Percentiles rank a stretch among this genome's conserved stretches.
Evolutionary conservation across 1,140 invertebrate genomes (phyloP).

Genomic region (Galleria mellonella): DNA sequence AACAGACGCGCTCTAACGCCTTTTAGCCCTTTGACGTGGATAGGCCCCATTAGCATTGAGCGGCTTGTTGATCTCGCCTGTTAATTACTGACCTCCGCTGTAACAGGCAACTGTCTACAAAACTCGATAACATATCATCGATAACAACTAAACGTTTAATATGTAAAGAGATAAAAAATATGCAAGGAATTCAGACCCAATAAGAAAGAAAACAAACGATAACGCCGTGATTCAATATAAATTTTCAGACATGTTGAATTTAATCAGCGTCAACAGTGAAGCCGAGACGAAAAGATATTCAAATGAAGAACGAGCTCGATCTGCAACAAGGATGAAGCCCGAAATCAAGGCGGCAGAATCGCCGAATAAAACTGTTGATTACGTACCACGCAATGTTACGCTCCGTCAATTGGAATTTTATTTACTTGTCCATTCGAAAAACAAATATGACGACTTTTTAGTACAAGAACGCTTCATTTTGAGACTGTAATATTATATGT

Average conservation of each 20-base stretch:
- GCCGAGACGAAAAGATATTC: constrained; percentile 48
- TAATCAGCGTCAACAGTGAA: constrained; percentile 51
- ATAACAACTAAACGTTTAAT: no score
- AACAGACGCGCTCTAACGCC: constrained; percentile 62
- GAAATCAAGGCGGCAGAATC: constrained; percentile 61
- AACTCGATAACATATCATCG: constrained; percentile 3
- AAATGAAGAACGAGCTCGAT: constrained; percentile 51
- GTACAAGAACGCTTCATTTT: no score
- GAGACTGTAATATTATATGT: background rate
- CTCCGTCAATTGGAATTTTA: constrained; percentile 66
- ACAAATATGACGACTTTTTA: constrained; percentile 66
- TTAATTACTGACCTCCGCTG: constrained; percentile 60
- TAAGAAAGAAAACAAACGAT: constrained; percentile 15
- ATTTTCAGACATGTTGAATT: constrained; percentile 39
- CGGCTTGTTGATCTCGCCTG: constrained; percentile 57
- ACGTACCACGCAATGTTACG: constrained; percentile 59
- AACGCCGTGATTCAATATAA: constrained; percentile 22
- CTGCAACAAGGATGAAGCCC: constrained; percentile 36
- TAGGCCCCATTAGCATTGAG: constrained; percentile 63
- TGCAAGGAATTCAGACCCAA: background rate
- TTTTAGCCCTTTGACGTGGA: constrained; percentile 63
- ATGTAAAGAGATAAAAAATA: no score
- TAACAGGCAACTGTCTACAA: constrained; percentile 29
- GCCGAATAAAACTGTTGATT: constrained; percentile 68
- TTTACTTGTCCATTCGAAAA: constrained; percentile 61